phyloP scores from a whole-genome alignment of 2,113 vertebrate species.

The Mandrillus leucophaeus region DNA sequence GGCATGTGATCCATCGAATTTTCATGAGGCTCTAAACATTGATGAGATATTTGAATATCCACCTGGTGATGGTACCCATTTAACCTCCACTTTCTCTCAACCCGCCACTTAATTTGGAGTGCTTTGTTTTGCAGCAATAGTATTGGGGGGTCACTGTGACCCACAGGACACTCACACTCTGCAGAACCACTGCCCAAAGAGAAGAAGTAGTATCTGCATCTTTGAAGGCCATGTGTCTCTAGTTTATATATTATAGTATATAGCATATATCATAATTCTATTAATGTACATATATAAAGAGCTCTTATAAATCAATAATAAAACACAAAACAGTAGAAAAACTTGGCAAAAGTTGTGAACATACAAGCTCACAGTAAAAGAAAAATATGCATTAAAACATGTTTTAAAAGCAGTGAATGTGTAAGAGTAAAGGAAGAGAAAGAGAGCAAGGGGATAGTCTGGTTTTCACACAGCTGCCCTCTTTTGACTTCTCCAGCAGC shows the following conservation, averaged over 20 bases:
- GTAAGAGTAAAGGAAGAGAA: background rate
- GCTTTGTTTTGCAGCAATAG: background rate
- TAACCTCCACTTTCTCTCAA: background rate
- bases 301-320: background rate
- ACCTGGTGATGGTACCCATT: background rate
- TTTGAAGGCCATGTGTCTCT: background rate
- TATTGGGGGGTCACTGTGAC: background rate
- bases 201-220: background rate
- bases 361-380: background rate
- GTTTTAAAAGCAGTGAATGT: background rate
- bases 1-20: background rate
- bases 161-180: background rate
- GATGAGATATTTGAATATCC: background rate
- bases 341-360: background rate
- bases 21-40: background rate
- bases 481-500: background rate
- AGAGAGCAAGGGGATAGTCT: background rate
- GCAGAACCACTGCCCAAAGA: background rate
- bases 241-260: background rate
- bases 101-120: background rate
- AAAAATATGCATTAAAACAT: background rate
- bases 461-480: background rate
- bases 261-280: background rate
- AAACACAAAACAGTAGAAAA: background rate
- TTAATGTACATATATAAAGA: background rate